Percentiles rank a stretch among this genome's conserved stretches.
phyloP scores from a whole-genome alignment of 2,888 invertebrate genomes.

The Rugalucina vietnamica region DNA sequence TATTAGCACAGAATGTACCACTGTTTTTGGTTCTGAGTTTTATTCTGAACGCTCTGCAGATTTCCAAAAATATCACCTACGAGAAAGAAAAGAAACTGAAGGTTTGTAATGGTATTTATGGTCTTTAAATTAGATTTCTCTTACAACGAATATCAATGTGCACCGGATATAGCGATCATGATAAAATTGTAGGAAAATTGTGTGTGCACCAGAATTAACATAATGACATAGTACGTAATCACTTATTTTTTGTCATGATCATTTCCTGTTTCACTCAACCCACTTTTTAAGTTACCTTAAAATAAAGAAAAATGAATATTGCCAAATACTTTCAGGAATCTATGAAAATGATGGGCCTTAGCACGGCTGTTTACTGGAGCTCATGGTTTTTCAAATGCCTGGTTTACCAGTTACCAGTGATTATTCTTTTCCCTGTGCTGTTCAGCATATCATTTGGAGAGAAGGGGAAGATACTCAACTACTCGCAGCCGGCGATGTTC shows the following conservation, averaged over 20 bases:
- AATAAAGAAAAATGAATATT: no score
- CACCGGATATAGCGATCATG: no score
- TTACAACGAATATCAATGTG: no score
- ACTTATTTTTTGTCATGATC: no score
- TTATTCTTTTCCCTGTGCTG: constrained; percentile 84
- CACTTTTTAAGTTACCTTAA: no score
- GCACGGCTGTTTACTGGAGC: constrained; percentile 92
- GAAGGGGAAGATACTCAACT: constrained; percentile 62
- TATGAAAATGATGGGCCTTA: constrained; percentile 95
- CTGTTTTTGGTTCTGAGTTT: constrained; percentile 92
- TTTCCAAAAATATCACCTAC: constrained; percentile 89
- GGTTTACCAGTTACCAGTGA: constrained; percentile 87
- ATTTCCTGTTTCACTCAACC: no score
- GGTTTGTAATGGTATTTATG: constrained; percentile 59
- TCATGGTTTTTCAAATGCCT: constrained; percentile 93
- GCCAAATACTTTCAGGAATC: constrained; percentile 88
- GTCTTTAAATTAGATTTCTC: no score
- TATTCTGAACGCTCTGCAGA: constrained; percentile 92
- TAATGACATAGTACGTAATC: no score
- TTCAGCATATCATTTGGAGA: constrained; percentile 70
- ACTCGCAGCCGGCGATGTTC: constrained; percentile 87
- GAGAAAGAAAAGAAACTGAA: constrained; percentile 88
- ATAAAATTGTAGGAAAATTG: no score
- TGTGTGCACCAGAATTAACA: no score
- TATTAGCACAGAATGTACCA: constrained; percentile 89